A percentile compares a stretch with the other conserved stretches of the same genome.
These are phyloP conservation scores for Ptilodon capucinus DNA, from an alignment of 2,888 invertebrate genomes.

Conservation along the genomic window DNA sequence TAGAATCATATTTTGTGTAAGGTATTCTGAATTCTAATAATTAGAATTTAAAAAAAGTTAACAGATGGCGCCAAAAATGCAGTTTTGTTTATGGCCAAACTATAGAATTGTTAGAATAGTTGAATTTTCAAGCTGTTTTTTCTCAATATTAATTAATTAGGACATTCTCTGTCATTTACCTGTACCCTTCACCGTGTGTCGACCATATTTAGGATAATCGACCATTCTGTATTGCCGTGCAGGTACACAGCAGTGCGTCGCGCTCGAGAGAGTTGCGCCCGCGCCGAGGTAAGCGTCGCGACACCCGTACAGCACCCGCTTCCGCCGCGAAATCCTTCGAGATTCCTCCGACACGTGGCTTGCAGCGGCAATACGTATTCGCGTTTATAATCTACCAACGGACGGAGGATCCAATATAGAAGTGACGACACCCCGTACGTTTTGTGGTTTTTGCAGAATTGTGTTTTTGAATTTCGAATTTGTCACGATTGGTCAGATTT, in stretches of 20 bases:
- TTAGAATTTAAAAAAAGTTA: no score
- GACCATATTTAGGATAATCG: no score
- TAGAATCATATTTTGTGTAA: no score
- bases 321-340: constrained; percentile 6
- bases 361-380: constrained; percentile 19
- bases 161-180: no score
- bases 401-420: background rate
- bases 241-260: constrained; percentile 39
- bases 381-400: constrained; percentile 30
- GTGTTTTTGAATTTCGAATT: constrained; percentile 15
- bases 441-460: constrained; percentile 31
- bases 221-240: no score
- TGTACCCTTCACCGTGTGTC: no score
- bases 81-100: no score
- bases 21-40: no score
- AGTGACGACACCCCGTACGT: background rate
- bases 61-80: no score
- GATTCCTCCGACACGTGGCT: constrained; percentile 23
- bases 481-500: background rate
- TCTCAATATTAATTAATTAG: no score
- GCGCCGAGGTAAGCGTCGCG: constrained; percentile 12
- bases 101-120: no score
- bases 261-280: constrained; percentile 25
- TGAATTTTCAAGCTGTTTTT: no score
- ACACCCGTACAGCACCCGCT: background rate